phyloP scores from a whole-genome alignment of 2,797 vertebrate genomes.

The Rhabdophis nuchalis region DNA sequence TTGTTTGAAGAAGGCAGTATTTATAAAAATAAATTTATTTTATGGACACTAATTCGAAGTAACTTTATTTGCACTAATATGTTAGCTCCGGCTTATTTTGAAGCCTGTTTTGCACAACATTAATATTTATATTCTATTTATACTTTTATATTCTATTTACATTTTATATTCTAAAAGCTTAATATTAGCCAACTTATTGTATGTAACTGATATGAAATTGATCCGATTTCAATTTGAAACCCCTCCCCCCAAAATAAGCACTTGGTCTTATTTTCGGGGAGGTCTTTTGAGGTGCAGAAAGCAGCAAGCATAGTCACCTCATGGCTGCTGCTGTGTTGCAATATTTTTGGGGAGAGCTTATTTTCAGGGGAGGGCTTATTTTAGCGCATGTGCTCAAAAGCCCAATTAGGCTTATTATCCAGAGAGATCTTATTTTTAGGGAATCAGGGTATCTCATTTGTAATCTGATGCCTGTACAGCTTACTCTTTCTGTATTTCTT shows the following conservation, averaged over 20 bases:
- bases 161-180: conserved; percentile 22
- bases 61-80: background rate
- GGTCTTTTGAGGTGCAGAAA: no score
- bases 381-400: no score
- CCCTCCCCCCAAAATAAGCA: no score
- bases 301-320: no score
- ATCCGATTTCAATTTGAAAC: no score
- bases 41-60: conserved; percentile 32
- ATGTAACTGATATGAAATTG: background rate
- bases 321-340: no score
- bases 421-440: no score
- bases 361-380: no score
- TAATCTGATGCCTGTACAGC: background rate
- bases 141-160: background rate
- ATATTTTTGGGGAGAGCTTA: no score
- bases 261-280: no score
- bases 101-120: background rate
- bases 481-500: background rate
- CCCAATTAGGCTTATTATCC: no score
- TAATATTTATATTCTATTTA: conserved; percentile 18
- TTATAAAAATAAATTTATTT: conserved; percentile 43
- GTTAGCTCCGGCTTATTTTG: background rate
- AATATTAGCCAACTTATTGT: background rate
- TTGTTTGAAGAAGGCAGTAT: background rate
- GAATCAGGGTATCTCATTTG: background rate